Base-by-base conservation (phyloP, 2,113 vertebrate genomes). In the Notiomystis cincta region DNA sequence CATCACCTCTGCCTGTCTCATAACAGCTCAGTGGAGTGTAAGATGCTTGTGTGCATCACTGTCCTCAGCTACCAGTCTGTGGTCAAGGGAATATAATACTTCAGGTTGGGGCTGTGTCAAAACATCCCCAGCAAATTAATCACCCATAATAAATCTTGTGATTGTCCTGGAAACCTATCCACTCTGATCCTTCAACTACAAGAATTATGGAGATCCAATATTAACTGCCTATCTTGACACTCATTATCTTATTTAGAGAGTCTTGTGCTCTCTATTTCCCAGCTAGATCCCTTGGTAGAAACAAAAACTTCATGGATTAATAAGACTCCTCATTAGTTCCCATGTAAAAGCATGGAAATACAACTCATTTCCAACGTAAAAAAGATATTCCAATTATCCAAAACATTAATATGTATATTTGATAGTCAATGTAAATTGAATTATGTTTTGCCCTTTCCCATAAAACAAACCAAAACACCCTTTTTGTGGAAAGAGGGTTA, bases 381-480 rank as follows among this genome's bases (percentile, higher is more conserved):
- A 72, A 73, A 50, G 65, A 33, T 0, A 51, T 1, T 65, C 25
- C 61, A 83, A 47, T 60, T 67, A 80, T 69, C 56, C 44, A 60
- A 81, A 87, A 47, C 13, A 69, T 85, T 66, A 88, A 56, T 66
- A 83, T 5, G 0, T 25, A 44, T 70, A 82, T 77, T 95, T 96
- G 93, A 89, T 95, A 97, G 67, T 75, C 82, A 96, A 91, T 78
- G 53, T 75, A 97, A 97, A 97, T 76, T 93, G 72, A 97, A 97
- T 96, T 95, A 95, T 7, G 10, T 12, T 83, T 75, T 95, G 90
- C 67, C 91, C 96, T 97, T 96, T 97, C 44, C 47, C 72, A 71
- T 79, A 93, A 91, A 95, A 82, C 33, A 79, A 91, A 91, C 30
- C 37, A 50, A 76, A 95, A 82, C 42, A 66, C 44, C 84, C 75